Base-by-base conservation (phyloP, 2,113 vertebrate species). In the Aviceda subcristata region DNA sequence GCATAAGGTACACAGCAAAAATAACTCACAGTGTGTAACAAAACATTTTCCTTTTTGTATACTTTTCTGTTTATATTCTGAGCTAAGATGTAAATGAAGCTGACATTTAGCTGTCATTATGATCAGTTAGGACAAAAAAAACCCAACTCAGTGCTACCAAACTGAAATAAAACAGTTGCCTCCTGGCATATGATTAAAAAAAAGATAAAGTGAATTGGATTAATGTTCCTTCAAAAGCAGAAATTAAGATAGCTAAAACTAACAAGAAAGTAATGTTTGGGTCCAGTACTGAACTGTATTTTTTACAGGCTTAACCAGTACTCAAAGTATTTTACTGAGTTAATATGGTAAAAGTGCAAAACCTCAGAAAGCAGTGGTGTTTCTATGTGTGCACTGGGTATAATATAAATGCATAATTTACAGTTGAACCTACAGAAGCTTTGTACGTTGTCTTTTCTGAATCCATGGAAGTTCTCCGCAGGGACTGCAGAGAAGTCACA, bases 81-180 rank as follows among this genome's bases (percentile, higher is more conserved):
- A 96, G 79, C 56, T 85, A 27, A 89, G 38, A 41, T 46, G n/a
- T 7, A 84, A 72, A 85, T 12, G 79, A 77, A 96, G 88, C 73
- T 96, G 95, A 97, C 90, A 69, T 84, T 97, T 93, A 90, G 63
- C 74, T 94, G 88, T 88, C 91, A 79, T 79, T 62, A 39, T 15
- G 18, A 85, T 78, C 90, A 94, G 30, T 68, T 74, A 95, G 85
- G 43, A 81, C 27, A 86, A 76, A 78, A 66, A 76, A 39, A 41
- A 4, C 39, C 39, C 39, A 59, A 74, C 56, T 93, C 91, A 96
- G 88, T 87, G 94, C 94, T 87, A 89, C 68, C 38, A 78, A 86
- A 57, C 75, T 43, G 36, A 81, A 60, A 90, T 73, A 76, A 76
- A 90, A 23, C 27, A 69, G 26, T 56, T 67, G 26, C 64, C 79